Evolutionary conservation across 2,888 invertebrate genomes (phyloP).

Genomic region (Neoascia interrupta): DNA sequence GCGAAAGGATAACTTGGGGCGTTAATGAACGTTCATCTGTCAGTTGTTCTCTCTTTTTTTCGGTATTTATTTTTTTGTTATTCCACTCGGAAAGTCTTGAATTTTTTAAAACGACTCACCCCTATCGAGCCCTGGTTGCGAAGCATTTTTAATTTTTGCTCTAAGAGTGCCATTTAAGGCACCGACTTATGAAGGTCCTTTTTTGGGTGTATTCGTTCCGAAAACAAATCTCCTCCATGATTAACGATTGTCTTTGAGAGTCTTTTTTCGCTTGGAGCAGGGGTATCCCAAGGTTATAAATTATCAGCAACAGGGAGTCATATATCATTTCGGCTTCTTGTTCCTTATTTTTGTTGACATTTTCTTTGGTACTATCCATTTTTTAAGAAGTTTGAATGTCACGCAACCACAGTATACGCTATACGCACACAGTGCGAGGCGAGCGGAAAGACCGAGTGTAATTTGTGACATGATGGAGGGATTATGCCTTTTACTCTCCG

Average conservation of each 20-base stretch:
- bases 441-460: conserved; percentile 11
- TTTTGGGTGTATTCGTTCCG: background rate
- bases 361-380: background rate
- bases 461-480: conserved; percentile 40
- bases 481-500: conserved; percentile 31
- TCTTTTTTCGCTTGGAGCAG: conserved; percentile 27
- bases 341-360: conserved; percentile 9
- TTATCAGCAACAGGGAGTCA: conserved; percentile 63
- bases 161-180: conserved; percentile 29
- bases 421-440: no score
- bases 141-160: conserved; percentile 39
- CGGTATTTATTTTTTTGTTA: conserved; percentile 6
- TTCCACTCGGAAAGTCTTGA: conserved; percentile 20
- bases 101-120: conserved; percentile 24
- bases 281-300: conserved; percentile 49
- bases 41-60: background rate
- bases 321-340: conserved; percentile 45
- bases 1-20: conserved; percentile 37
- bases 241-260: conserved; percentile 55
- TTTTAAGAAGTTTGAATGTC: conserved; percentile 17
- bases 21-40: conserved; percentile 36
- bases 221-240: conserved; percentile 33
- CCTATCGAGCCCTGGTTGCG: background rate
- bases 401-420: no score
- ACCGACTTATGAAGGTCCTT: conserved; percentile 21